Evolutionary conservation across 2,797 vertebrate genomes (phyloP), one percentile per base, ranked within the genome.

Genomic region (Peromyscus eremicus): DNA sequence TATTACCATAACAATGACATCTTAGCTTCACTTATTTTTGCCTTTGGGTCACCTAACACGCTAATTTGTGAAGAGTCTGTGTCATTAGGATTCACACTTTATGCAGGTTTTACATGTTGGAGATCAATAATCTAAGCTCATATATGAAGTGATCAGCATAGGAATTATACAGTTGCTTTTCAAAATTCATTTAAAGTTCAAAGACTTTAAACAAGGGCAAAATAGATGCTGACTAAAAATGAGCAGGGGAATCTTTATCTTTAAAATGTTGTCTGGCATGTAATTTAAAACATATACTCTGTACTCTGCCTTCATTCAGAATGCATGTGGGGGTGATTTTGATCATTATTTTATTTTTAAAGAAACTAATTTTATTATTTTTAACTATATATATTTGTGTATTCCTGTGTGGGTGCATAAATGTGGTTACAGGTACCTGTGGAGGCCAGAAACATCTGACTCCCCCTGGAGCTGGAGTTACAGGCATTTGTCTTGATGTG

Each of bases 111-210:
- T 89, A 62, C 2, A 57, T 29, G 43, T 79, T 34, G 62, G 27
- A 49, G 21, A 79, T 82, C 21, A 40, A 92, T 43, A 92, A 43
- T 16, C 43, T 92, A 92, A 71, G 46, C 34, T 85, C 40, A 89
- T n/a, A 75, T 89, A 79, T 57, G 40, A 94, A 60, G 64, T 37
- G 76, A 27, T 32, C 76, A 95, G 91, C 76, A 93, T 40, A 52
- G 25, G 19, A 87, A 92, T 84, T 80, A 96, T 25, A 93, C 43
- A 73, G 86, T 17, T 83, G 16, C 70, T 57, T 89, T 95, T 91
- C n/a, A 89, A 77, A 92, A 66, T 91, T 55, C 77, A 86, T 87
- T 95, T 55, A 11, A 62, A 87, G 10, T 87, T 77, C 52, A 87
- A 92, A 64, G 37, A 4, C 40, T 94, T 84, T 83, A 34, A 92